Evolutionary conservation across 2,888 invertebrate species (phyloP), one percentile per base, ranked within the genome.

Genomic region (Leucozona laternaria): DNA sequence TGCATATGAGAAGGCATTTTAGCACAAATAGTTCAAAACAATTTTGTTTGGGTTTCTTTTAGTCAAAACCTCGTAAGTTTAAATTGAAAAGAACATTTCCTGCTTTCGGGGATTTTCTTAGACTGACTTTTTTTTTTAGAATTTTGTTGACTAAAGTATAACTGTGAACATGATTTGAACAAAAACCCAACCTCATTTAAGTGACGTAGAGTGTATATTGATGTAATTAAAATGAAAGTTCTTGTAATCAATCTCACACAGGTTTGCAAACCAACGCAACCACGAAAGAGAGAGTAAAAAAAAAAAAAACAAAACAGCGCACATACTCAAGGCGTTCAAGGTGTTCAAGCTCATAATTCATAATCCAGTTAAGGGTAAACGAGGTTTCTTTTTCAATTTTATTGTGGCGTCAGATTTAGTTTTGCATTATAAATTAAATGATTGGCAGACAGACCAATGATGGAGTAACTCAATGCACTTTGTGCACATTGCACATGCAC

Each of bases 201-300:
- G 4, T 40, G 37, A 40, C 8, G 4, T 15, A 8, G 37, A 40
- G 60, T 22, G 37, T 58, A 20, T 37, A 20, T 37, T 7, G 0
- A 20, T 31, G 20, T 60, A 43, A 43, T 62, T 22, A 40, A 70
- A 62, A 62, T 62, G 31, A 55, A 68, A 66, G 50, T 68, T 53
- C 25, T 76, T 71, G 76, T 57, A 57, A 62, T 55, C 62, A 45
- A 57, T 60, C 75, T 31, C 25, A 28, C 5, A 64, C 31, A 20
- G 4, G 53, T 55, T 75, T 64, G 20, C 20, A 37, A 53, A 37
- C 70, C 22, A 60, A 40, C 22, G 28, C 50, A 43, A 75, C 57
- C 40, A 64, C 34, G 50, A 77, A 79, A 60, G 58, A 53, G 78
- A 70, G 70, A 78, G 60, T 50, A 34, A 22, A 72, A 34, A 57